Evolutionary conservation across 2,797 vertebrate genomes (phyloP).

Genomic region (Allobates femoralis): DNA sequence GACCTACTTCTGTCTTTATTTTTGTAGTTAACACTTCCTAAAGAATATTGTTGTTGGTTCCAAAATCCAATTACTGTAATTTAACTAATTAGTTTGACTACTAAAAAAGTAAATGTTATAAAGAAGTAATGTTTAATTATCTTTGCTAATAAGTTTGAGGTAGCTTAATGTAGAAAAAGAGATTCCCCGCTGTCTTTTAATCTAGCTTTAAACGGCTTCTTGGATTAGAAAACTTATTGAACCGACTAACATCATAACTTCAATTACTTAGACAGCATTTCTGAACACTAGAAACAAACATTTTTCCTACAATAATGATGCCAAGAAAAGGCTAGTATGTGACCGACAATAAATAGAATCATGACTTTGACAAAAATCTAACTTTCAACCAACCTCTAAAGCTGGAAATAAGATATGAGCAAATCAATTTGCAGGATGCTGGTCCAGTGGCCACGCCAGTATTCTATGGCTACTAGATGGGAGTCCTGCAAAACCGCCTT

Average conservation of each 20-base stretch:
- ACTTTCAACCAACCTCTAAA: not conserved
- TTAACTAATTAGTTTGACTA: slow-evolving; percentile 63
- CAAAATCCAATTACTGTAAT: slow-evolving; percentile 63
- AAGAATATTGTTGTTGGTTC: slow-evolving; percentile 37
- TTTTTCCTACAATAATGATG: slow-evolving; percentile 35
- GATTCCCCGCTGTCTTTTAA: slow-evolving; percentile 62
- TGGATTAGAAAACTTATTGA: slow-evolving; percentile 59
- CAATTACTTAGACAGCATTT: slow-evolving; percentile 62
- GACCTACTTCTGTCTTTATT: slow-evolving; percentile 2
- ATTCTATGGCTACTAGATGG: too few relatives aligned
- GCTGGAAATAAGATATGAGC: too few relatives aligned
- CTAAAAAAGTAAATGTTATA: slow-evolving; percentile 62
- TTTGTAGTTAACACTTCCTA: slow-evolving; percentile 23
- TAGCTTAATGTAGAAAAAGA: slow-evolving; percentile 59
- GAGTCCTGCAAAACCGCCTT: too few relatives aligned
- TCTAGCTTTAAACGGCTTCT: slow-evolving; percentile 61
- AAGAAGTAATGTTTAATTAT: slow-evolving; percentile 61
- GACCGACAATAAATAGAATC: not conserved
- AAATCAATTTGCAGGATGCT: too few relatives aligned
- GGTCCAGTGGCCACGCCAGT: too few relatives aligned
- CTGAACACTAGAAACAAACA: slow-evolving; percentile 27
- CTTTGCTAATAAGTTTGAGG: slow-evolving; percentile 63
- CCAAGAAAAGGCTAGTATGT: slow-evolving; percentile 19
- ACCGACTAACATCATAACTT: slow-evolving; percentile 63
- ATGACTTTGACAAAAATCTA: not conserved